A percentile compares a stretch with the other conserved stretches of the same genome.
Evolutionary conservation across 2,113 vertebrate genomes (phyloP).

Genomic region (Eonycteris spelaea): DNA sequence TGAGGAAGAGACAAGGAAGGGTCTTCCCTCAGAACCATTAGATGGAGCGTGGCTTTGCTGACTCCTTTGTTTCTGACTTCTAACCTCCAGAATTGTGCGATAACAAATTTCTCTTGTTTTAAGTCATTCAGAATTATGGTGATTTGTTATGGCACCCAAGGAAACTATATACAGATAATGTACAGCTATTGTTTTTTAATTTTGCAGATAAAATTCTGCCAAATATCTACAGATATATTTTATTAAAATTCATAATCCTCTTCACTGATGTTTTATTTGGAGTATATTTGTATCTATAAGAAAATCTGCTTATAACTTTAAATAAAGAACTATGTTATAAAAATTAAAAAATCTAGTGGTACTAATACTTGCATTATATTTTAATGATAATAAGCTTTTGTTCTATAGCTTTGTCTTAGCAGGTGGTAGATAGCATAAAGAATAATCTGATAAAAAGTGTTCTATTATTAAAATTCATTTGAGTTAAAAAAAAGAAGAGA

Average conservation of each 20-base stretch:
- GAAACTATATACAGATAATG: background rate
- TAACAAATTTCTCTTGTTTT: background rate
- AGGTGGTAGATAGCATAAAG: background rate
- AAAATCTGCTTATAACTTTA: background rate
- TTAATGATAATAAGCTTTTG: background rate
- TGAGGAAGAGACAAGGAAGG: background rate
- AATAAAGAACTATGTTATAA: background rate
- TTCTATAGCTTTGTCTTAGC: background rate
- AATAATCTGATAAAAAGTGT: background rate
- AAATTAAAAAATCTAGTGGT: background rate
- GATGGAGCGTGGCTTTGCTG: background rate
- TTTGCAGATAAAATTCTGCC: background rate
- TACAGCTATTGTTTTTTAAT: background rate
- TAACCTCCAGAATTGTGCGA: background rate
- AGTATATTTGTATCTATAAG: background rate
- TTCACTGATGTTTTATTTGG: background rate
- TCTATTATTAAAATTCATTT: slow-evolving; percentile 30
- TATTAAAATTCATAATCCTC: background rate
- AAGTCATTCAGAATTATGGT: background rate
- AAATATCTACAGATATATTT: background rate
- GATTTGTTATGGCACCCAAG: background rate
- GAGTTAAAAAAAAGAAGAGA: background rate
- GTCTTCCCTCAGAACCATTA: background rate
- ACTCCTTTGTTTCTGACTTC: background rate
- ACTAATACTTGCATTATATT: background rate